Evolutionary conservation across 2,797 vertebrate genomes (phyloP), one percentile per base, ranked within the genome.

Genomic region (Premnoplex brunnescens): DNA sequence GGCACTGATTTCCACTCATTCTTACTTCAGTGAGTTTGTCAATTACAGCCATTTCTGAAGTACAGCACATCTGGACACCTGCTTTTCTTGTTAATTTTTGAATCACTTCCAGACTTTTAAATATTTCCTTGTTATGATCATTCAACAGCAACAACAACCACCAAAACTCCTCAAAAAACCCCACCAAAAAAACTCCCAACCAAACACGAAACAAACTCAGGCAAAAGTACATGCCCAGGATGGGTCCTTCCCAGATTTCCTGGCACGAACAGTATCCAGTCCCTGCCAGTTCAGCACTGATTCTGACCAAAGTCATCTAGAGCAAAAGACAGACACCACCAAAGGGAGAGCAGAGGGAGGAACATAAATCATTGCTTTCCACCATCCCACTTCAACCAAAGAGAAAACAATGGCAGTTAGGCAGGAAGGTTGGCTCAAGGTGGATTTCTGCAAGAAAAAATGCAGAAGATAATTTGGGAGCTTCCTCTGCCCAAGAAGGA

Each of bases 191-290:
- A 51, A 27, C 18, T 10, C 24, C 14, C 34, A 36, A 37, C 14
- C 34, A 51, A 68, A 51, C 34, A 52, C 20, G 17, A 49, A 48
- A 34, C 43, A 68, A 39, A 30, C 7, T 28, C 36, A 39, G 44
- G 18, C 67, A 75, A 91, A 82, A 39, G 52, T 34, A 76, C 55
- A 76, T 4, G 60, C 41, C 64, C 54, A 54, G 84, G 91, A 88
- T 80, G 91, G 68, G 85, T 71, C 69, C 43, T 74, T 91, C 43
- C 64, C 56, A 77, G 26, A 43, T 88, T 87, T 93, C 54, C 95
- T 94, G 86, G 60, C 84, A 91, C 1, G 1, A 85, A 83, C 44
- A 89, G 44, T n/a, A 48, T 27, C 60, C 23, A 51, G 56, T 55
- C 60, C 59, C 63, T 85, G 66, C 44, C 89, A 94, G 63, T 68